Base-by-base conservation (phyloP, 2,888 invertebrate genomes). In the Gasteruption jaculator region DNA sequence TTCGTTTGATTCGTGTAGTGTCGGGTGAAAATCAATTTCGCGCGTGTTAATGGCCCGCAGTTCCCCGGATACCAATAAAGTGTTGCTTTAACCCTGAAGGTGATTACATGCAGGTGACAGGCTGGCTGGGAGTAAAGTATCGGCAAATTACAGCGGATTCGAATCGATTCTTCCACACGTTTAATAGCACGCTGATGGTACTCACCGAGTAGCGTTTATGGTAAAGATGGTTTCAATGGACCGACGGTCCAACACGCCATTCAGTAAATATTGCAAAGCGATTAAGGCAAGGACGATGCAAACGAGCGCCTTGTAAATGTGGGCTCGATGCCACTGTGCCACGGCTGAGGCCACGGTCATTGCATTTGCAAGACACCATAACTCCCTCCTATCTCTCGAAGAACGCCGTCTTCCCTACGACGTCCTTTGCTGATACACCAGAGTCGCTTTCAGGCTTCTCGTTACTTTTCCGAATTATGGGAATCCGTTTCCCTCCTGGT, bases 191-290 rank as follows among this genome's bases (percentile, higher is more conserved):
- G n/a, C n/a, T n/a, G n/a, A 4, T 40, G 21, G 10, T 22, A 57
- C 60, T 49, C 41, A 68, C 68, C 67, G 62, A 39, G 63, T 65
- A 21, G 61, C 52, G 47, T 69, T 70, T 38, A 65, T 67, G 43
- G 69, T 61, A 50, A 68, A 70, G 41, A 70, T 67, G 27, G 66
- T 68, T 48, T 68, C 69, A 51, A 70, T 65, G 32, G 69, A 65
- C 12, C 60, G 60, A 11, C 68, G 62, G 60, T 82, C 81, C 48
- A 81, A 73, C 46, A 82, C 77, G 39, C 79, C 77, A 54, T 81
- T 83, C 71, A 81, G 81, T 48, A 82, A 76, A 72, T 81, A 85
- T 71, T 85, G 83, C 36, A 84, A 74, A n/a, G 78, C 78, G 39
- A 83, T 79, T 38, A 85, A 76, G 46, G 79, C 77, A 50, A 83